A percentile compares a stretch with the other conserved stretches of the same genome.
These are phyloP conservation scores for Phaetusa simplex DNA, from an alignment of 2,113 vertebrate species.

Conservation along the genomic window DNA sequence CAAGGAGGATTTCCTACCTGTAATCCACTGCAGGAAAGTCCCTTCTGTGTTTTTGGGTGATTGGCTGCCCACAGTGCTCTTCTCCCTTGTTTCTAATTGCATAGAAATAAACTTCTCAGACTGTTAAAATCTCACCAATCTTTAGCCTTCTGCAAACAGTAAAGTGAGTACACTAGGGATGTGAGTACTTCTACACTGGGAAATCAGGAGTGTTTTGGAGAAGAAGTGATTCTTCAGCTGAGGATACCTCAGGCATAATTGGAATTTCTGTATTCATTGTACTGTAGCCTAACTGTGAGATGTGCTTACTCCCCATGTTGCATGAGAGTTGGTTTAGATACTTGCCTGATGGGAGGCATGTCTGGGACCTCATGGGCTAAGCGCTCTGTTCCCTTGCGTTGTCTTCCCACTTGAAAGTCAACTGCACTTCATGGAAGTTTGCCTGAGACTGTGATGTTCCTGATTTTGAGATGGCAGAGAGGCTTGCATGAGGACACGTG, in stretches of 20 bases:
- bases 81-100: background rate
- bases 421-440: background rate
- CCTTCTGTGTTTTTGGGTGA: background rate
- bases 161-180: background rate
- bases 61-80: background rate
- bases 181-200: background rate
- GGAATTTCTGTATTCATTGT: background rate
- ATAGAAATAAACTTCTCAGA: background rate
- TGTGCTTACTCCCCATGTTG: background rate
- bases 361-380: background rate
- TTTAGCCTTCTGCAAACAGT: background rate
- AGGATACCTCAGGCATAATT: background rate
- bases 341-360: background rate
- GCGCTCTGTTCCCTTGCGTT: background rate
- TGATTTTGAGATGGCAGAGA: background rate
- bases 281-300: background rate
- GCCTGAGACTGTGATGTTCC: background rate
- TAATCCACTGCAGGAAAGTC: background rate
- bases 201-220: background rate
- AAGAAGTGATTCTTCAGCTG: background rate
- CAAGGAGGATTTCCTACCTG: background rate
- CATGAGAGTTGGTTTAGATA: background rate
- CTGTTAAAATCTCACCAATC: background rate
- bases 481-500: accelerated
- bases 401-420: background rate